These are phyloP conservation scores for Tauraco hartlaubi DNA, from an alignment of 2,797 vertebrate species.

Conservation along the genomic window DNA sequence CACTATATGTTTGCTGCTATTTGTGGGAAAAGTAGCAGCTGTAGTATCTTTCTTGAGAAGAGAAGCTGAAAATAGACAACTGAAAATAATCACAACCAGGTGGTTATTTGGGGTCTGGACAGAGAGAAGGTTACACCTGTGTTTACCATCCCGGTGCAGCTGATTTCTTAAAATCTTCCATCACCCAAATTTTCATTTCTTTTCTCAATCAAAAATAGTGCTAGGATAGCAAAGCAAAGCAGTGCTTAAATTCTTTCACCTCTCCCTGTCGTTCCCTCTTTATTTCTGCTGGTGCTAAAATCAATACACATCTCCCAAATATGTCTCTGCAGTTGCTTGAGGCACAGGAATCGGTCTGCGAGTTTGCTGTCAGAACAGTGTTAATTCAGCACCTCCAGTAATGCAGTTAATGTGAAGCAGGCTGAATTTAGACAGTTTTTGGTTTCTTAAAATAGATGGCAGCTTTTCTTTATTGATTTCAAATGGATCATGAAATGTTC, in stretches of 20 bases:
- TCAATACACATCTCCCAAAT: background rate
- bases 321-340: background rate
- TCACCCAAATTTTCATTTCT: background rate
- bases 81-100: background rate
- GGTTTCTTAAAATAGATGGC: background rate
- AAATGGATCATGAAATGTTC: background rate
- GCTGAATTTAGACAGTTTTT: background rate
- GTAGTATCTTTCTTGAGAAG: background rate
- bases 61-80: background rate
- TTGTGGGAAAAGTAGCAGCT: background rate
- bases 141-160: background rate
- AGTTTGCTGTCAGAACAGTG: slow-evolving; percentile 18
- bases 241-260: background rate
- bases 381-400: slow-evolving; percentile 46
- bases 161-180: background rate
- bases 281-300: background rate
- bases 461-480: slow-evolving; percentile 5
- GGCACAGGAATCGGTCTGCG: background rate
- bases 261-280: background rate
- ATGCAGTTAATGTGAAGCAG: background rate
- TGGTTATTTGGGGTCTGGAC: background rate
- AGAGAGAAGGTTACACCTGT: background rate
- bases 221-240: background rate
- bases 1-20: background rate
- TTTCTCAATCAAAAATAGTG: background rate